These are phyloP conservation scores for Elephas maximus DNA, from an alignment of 2,113 vertebrate species.

Conservation along the genomic window DNA sequence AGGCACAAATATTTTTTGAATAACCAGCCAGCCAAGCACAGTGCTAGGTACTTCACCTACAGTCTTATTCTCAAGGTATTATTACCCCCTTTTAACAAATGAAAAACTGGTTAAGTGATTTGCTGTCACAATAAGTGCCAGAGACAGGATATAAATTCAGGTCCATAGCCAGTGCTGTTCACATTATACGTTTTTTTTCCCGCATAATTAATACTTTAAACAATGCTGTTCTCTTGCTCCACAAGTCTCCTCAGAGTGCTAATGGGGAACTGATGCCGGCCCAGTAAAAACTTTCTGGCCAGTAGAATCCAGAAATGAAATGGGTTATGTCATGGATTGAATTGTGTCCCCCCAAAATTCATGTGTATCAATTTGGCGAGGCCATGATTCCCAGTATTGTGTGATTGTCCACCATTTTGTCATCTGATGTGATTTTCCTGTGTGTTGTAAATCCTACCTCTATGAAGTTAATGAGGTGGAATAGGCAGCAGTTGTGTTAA, in stretches of 20 bases:
- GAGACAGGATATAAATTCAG: background rate
- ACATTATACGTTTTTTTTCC: background rate
- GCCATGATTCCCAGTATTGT: too few relatives aligned
- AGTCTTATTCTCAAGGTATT: background rate
- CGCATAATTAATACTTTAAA: background rate
- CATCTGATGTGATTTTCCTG: too few relatives aligned
- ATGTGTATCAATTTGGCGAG: too few relatives aligned
- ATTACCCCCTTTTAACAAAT: background rate
- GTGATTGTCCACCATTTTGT: too few relatives aligned
- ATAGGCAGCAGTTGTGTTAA: too few relatives aligned
- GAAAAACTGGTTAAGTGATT: conserved; percentile 2
- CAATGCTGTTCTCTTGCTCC: background rate
- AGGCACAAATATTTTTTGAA: background rate
- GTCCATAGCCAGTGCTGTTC: background rate
- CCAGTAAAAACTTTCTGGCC: background rate
- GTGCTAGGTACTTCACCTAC: background rate
- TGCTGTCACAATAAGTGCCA: background rate
- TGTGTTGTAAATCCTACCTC: too few relatives aligned
- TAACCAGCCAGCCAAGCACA: background rate
- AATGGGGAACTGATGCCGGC: background rate
- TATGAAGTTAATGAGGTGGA: too few relatives aligned
- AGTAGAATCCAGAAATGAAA: background rate
- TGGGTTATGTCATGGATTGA: too few relatives aligned
- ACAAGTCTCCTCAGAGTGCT: background rate
- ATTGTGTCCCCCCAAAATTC: too few relatives aligned